Evolutionary conservation across 2,797 vertebrate species (phyloP), one percentile per base, ranked within the genome.

Genomic region (Malurus leucopterus): DNA sequence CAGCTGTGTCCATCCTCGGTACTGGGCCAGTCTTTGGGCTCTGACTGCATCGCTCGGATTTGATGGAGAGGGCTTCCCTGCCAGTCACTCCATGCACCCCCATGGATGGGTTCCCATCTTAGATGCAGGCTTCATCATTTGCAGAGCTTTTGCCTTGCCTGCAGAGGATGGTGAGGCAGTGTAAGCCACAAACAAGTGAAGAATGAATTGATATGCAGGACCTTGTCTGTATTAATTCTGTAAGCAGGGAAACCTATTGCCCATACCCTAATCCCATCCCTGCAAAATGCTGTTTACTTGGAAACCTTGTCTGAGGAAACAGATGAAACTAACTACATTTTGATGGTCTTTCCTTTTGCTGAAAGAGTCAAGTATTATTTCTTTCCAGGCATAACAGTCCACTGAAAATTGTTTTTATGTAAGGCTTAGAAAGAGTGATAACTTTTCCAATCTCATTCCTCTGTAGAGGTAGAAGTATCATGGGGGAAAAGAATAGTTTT

Each of bases 1-100:
- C 70, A 71, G 85, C 40, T 46, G 5, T 1, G 0, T 53, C 79
- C 43, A 21, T 38, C 9, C 49, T 30, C 30, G 49, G 51, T 24
- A 11, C 41, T 46, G 64, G 47, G n/a, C 71, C 67, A n/a, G 34
- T 43, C 69, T 46, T 59, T 0, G 0, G 70, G 34, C 62, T 58
- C 38, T 55, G 62, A 63, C 40, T 23, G 69, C 55, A 65, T 11
- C 0, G 1, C 57, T 51, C 0, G 0, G 14, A 15, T 74, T 24
- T 78, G 68, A 30, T 47, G 36, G 41, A 30, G 13, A 10, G 26
- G 20, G 34, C 46, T 86, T 68, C 50, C 51, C 40, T 62, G 38
- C 17, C 53, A 23, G 36, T 58, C 43, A 13, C 40, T 76, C 38
- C 5, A 2, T 34, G 40, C 46, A 57, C 55, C 43, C 69, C 50